Evolutionary conservation across 2,888 invertebrate genomes (phyloP).

Genomic region (Drosophila multiciliata): DNA sequence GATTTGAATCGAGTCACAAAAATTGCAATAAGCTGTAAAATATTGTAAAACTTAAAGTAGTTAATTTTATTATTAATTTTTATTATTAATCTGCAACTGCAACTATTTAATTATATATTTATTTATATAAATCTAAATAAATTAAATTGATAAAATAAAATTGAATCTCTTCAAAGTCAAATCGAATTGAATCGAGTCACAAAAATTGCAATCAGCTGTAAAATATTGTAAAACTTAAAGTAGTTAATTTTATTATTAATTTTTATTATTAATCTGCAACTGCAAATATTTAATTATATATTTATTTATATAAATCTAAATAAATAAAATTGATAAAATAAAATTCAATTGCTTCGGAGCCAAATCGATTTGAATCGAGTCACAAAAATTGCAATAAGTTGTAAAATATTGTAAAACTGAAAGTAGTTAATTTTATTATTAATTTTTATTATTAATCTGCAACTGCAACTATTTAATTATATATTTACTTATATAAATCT

Average conservation of each 20-base stretch:
- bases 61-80: no score
- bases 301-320: no score
- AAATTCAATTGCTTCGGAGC: neutral
- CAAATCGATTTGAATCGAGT: neutral
- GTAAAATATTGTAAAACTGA: conserved; percentile 1
- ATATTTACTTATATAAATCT: no score
- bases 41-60: no score
- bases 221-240: conserved; percentile 4
- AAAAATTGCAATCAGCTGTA: neutral
- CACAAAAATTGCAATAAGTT: conserved; percentile 2
- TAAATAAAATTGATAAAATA: neutral
- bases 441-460: neutral
- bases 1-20: no score
- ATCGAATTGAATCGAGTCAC: conserved; percentile 3
- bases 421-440: neutral
- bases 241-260: neutral
- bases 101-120: no score
- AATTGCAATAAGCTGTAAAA: no score
- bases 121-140: no score
- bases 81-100: no score
- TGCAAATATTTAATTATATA: neutral
- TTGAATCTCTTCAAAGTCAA: neutral
- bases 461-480: neutral
- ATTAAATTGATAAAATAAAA: neutral
- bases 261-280: neutral